These are phyloP conservation scores for Folsomia manolachei DNA, from an alignment of 2,888 invertebrate species.

Conservation along the genomic window DNA sequence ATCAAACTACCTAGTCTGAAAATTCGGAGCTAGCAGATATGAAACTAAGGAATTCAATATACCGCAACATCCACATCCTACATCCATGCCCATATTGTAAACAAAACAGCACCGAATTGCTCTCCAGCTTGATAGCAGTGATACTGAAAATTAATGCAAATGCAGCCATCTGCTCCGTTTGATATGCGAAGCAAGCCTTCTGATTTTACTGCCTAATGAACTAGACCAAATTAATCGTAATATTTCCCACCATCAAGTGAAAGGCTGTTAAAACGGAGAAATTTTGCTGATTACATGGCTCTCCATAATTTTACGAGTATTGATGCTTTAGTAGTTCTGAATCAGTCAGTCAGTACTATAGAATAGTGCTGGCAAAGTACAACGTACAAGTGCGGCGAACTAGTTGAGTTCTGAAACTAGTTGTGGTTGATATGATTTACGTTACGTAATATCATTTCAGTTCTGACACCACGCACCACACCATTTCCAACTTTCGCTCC, in stretches of 20 bases:
- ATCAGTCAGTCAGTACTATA: no score
- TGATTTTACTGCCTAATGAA: constrained; percentile 6
- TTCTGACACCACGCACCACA: background rate
- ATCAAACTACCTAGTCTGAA: no score
- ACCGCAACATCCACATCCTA: no score
- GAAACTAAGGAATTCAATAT: no score
- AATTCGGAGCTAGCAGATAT: no score
- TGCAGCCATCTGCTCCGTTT: constrained; percentile 5
- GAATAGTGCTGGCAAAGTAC: no score
- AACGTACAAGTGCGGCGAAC: background rate
- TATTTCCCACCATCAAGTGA: background rate
- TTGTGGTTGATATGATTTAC: background rate
- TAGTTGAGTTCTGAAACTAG: background rate
- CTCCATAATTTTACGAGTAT: background rate
- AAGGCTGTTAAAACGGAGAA: background rate
- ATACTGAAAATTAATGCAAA: constrained; percentile 1
- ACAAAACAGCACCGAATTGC: no score
- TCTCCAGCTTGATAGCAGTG: no score
- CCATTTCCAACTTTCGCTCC: background rate
- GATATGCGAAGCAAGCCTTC: background rate
- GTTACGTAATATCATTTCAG: constrained; percentile 1
- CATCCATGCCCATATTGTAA: no score
- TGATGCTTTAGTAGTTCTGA: background rate
- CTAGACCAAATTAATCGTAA: constrained; percentile 4
- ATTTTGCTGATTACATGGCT: background rate